Percentiles rank a stretch among this genome's conserved stretches.
These are phyloP conservation scores for Hyles euphorbiae DNA, from an alignment of 1,140 invertebrate species.

Conservation along the genomic window DNA sequence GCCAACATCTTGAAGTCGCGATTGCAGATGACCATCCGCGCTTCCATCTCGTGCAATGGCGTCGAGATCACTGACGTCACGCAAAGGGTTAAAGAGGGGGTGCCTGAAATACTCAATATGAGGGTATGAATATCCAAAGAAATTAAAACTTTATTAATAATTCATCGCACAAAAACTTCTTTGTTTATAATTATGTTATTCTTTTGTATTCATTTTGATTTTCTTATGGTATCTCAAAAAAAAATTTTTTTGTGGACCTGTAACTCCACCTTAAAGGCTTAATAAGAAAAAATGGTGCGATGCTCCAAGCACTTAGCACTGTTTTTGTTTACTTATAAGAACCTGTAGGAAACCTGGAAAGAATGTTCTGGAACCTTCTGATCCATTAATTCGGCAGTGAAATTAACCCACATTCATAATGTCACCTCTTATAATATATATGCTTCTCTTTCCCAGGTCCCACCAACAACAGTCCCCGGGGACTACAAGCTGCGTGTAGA, in stretches of 20 bases:
- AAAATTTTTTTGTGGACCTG: too few species aligned
- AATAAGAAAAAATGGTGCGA: too few species aligned
- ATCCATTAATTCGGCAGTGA: too few species aligned
- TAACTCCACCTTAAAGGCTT: too few species aligned
- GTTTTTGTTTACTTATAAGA: too few species aligned
- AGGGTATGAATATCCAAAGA: conserved; percentile 70
- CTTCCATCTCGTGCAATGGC: conserved; percentile 90
- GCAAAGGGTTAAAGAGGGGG: conserved; percentile 85
- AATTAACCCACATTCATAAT: too few species aligned
- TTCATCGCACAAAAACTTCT: background rate
- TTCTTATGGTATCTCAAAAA: too few species aligned
- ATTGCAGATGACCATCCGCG: conserved; percentile 85
- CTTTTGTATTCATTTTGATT: too few species aligned
- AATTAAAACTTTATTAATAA: background rate
- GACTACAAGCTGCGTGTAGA: conserved; percentile 92
- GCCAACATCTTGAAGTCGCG: conserved; percentile 85
- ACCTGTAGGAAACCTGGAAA: too few species aligned
- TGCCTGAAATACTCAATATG: conserved; percentile 89
- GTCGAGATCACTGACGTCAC: conserved; percentile 88
- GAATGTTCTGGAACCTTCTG: too few species aligned
- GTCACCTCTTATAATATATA: too few species aligned
- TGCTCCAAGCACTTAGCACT: too few species aligned
- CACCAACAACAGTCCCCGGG: conserved; percentile 87
- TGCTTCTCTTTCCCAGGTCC: conserved; percentile 75
- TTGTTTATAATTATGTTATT: background rate